Conservation (phyloP, 2,113 vertebrate species). For the Gymnorhina tibicen region DNA sequence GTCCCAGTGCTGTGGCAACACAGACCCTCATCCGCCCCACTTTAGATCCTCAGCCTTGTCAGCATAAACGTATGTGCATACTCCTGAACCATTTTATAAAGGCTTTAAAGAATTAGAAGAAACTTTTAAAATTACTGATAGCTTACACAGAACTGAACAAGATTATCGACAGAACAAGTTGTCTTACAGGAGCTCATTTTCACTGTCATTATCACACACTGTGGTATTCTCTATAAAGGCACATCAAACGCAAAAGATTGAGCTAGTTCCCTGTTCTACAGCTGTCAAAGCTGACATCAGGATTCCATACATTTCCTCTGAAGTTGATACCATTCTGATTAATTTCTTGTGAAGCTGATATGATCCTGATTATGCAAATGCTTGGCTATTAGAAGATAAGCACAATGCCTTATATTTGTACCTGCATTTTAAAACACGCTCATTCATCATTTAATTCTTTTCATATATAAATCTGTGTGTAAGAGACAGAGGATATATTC, state of each 20-base stretch:
- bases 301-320: neutral
- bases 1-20: accelerated
- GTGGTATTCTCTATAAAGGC: neutral
- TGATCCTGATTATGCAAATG: neutral
- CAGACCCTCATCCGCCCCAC: neutral
- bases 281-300: conserved; percentile 8
- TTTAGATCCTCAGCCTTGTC: neutral
- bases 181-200: neutral
- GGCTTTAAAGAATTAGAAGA: neutral
- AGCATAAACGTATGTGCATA: neutral
- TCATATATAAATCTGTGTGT: neutral
- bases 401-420: neutral
- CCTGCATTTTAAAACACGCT: neutral
- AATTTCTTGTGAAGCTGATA: neutral
- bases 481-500: neutral
- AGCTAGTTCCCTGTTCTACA: neutral
- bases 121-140: neutral
- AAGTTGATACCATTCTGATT: neutral
- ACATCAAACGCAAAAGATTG: neutral
- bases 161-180: neutral
- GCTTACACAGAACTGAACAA: neutral
- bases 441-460: neutral
- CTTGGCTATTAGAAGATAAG: neutral
- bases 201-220: neutral
- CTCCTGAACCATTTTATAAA: neutral